These are phyloP conservation scores for Dynastes maya DNA, from an alignment of 2,888 invertebrate species.

Conservation along the genomic window DNA sequence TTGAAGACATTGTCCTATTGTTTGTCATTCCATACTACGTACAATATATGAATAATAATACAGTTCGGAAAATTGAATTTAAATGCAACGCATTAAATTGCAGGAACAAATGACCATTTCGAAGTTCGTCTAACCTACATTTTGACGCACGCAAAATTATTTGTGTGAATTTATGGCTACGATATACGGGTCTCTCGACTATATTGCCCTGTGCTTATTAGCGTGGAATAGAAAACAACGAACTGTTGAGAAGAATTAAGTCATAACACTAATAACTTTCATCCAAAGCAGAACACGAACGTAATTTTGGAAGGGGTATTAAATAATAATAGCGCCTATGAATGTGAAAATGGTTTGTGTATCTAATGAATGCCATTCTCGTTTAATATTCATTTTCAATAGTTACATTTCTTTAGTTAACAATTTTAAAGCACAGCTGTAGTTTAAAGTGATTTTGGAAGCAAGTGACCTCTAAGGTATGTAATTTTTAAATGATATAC, in stretches of 20 bases:
- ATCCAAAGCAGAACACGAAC: neutral
- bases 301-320: constrained; percentile 4
- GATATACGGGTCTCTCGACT: neutral
- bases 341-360: no score
- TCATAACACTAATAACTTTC: neutral
- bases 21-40: constrained; percentile 39
- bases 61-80: constrained; percentile 3
- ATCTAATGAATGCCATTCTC: no score
- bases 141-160: constrained; percentile 15
- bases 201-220: neutral
- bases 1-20: constrained; percentile 43
- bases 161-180: constrained; percentile 9
- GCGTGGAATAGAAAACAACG: neutral
- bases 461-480: no score
- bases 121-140: constrained; percentile 1
- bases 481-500: no score
- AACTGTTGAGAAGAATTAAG: neutral
- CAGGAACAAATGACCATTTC: constrained; percentile 15
- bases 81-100: neutral
- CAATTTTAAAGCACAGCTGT: no score
- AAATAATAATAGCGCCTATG: neutral
- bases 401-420: no score
- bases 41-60: constrained; percentile 15
- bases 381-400: no score
- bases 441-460: no score